Evolutionary conservation across 2,797 vertebrate genomes (phyloP).

Genomic region (Cyclura pinguis): DNA sequence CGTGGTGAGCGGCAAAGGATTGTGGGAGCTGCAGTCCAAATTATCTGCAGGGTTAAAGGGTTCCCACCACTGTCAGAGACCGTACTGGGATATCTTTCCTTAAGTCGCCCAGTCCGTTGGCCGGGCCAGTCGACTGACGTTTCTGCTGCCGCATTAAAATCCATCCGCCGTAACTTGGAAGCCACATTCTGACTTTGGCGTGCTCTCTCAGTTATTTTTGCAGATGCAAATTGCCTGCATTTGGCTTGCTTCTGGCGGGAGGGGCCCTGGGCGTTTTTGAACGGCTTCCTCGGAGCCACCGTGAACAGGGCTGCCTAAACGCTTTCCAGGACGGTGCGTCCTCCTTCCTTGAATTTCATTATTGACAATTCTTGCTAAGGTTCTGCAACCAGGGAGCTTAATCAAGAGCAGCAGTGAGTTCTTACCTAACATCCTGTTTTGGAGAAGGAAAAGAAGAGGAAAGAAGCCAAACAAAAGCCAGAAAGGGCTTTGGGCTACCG

Average conservation of each 20-base stretch:
- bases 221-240: conserved; percentile 8
- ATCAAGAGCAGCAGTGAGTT: not conserved
- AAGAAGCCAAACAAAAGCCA: not conserved
- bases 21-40: too few species aligned
- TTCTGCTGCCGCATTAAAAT: too few species aligned
- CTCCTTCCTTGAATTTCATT: conserved; percentile 37
- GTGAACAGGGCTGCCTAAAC: not conserved
- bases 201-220: not conserved
- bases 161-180: not conserved
- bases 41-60: too few species aligned
- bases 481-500: not conserved
- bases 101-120: too few species aligned
- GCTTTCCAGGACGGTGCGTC: not conserved
- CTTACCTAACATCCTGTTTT: not conserved
- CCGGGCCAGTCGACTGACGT: too few species aligned
- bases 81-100: too few species aligned
- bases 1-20: too few species aligned
- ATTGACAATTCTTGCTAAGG: not conserved
- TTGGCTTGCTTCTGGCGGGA: not conserved
- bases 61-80: too few species aligned
- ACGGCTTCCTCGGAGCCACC: conserved; percentile 26
- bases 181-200: not conserved
- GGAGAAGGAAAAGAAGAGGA: not conserved
- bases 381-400: not conserved
- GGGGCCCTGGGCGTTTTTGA: not conserved